phyloP scores from a whole-genome alignment of 2,888 invertebrate species.

The Pristionchus exspectatus region DNA sequence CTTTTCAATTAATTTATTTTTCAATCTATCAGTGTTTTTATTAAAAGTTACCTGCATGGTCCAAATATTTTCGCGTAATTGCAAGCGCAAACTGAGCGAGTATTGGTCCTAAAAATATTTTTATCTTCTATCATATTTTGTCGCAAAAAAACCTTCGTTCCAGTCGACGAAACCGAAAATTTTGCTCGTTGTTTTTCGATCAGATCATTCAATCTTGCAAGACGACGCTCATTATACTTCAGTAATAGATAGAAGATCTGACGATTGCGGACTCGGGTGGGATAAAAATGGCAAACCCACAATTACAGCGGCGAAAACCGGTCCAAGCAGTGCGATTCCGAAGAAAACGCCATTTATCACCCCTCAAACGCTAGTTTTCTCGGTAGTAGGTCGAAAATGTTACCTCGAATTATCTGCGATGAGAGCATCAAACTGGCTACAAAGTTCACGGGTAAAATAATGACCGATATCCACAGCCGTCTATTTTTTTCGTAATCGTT shows the following conservation, averaged over 20 bases:
- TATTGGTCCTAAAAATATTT: not conserved
- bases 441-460: not conserved
- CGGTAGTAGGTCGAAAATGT: too few species aligned
- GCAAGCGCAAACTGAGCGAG: not conserved
- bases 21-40: not conserved
- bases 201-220: not conserved
- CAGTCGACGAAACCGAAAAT: not conserved
- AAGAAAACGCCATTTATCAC: conserved; percentile 32
- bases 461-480: not conserved
- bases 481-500: conserved; percentile 4
- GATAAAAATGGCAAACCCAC: not conserved
- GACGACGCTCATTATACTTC: not conserved
- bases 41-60: not conserved
- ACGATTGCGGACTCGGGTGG: not conserved
- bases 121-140: too few species aligned
- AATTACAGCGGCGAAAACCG: conserved; percentile 29
- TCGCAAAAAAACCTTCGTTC: not conserved
- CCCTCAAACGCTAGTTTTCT: not conserved
- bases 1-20: too few species aligned
- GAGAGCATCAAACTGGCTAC: not conserved
- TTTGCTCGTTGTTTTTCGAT: not conserved
- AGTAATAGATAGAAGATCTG: not conserved
- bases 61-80: conserved; percentile 13
- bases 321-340: conserved; percentile 19
- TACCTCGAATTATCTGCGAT: not conserved